Percentiles rank a stretch among this genome's conserved stretches.
These are phyloP conservation scores for Drosophila chauvacae DNA, from an alignment of 1,140 invertebrate genomes.

Conservation along the genomic window DNA sequence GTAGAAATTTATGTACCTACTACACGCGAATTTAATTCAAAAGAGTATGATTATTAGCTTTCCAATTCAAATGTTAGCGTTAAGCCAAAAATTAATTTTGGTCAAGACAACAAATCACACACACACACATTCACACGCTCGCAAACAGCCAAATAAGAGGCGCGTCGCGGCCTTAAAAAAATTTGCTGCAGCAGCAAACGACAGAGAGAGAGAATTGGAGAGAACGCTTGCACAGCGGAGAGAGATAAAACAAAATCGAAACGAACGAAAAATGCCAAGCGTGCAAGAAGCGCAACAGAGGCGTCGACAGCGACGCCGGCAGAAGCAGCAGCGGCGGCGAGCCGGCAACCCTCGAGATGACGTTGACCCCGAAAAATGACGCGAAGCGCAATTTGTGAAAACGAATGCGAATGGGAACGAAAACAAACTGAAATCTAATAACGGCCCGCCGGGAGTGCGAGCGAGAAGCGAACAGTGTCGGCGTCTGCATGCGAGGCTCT, in stretches of 20 bases:
- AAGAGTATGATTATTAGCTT: constrained; percentile 16
- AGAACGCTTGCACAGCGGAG: constrained; percentile 11
- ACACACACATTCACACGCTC: constrained; percentile 5
- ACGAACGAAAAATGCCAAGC: constrained; percentile 47
- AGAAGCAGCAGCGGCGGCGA: constrained; percentile 17
- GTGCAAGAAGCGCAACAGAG: constrained; percentile 55
- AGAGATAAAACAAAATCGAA: constrained; percentile 54
- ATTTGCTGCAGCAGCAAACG: constrained; percentile 59
- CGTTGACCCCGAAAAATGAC: constrained; percentile 82
- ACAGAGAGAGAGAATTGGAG: constrained; percentile 2
- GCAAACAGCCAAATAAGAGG: constrained; percentile 37
- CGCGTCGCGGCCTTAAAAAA: constrained; percentile 65
- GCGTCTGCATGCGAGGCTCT: constrained; percentile 34
- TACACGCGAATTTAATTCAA: neutral
- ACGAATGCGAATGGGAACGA: constrained; percentile 78
- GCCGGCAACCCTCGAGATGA: constrained; percentile 77
- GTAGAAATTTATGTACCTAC: neutral
- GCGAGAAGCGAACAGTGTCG: constrained; percentile 52
- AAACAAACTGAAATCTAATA: constrained; percentile 81
- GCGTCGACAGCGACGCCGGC: constrained; percentile 25
- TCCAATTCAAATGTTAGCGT: constrained; percentile 45
- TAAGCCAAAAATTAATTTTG: constrained; percentile 64
- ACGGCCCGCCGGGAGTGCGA: constrained; percentile 57
- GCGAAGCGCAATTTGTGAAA: constrained; percentile 81
- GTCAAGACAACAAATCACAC: constrained; percentile 68